Evolutionary conservation across 1,140 invertebrate species (phyloP), one percentile per base, ranked within the genome.

Genomic region (Phortica variegata): DNA sequence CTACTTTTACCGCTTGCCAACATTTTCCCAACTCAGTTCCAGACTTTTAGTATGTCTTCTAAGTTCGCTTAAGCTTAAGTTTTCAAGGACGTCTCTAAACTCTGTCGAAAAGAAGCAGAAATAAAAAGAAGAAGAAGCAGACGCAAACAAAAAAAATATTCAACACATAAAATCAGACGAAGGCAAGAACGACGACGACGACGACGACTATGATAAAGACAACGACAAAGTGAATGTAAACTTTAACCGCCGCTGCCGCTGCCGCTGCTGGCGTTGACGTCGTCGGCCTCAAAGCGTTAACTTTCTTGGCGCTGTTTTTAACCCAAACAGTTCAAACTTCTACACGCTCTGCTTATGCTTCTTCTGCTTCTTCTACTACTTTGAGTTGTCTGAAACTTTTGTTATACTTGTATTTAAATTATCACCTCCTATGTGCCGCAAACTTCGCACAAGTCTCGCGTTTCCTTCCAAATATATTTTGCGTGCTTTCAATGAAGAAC

Each of bases 81-180:
- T 73, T 73, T 73, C 69, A 73, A 73, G 69, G 69, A 65, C 69
- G 69, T 69, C 69, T 65, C 59, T 65, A 61, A 72, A 72, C 52
- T 58, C 47, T 20, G 26, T n/a, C 39, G 38, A 36, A 29, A 42
- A 52, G 17, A 52, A 47, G 47, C 34, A 52, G 38, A 43, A 55
- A 55, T 47, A 57, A 54, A 50, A 52, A 52, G 42, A 48, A 29
- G 46, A 43, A 44, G 43, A 54, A 44, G 32, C 46, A 19, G 20
- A 19, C n/a, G 20, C 37, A 37, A 33, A 43, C 42, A 43, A 44
- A 43, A 26, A 48, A 48, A 45, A 43, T 13, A 53, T 47, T 36
- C 46, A 39, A 21, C 37, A 23, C 10, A 38, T 37, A 9, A 19
- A 29, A 18, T 5, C 23, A 40, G 7, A 34, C 13, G 32, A 16